phyloP scores from a whole-genome alignment of 2,113 vertebrate species.

The Oxyruncus cristatus region DNA sequence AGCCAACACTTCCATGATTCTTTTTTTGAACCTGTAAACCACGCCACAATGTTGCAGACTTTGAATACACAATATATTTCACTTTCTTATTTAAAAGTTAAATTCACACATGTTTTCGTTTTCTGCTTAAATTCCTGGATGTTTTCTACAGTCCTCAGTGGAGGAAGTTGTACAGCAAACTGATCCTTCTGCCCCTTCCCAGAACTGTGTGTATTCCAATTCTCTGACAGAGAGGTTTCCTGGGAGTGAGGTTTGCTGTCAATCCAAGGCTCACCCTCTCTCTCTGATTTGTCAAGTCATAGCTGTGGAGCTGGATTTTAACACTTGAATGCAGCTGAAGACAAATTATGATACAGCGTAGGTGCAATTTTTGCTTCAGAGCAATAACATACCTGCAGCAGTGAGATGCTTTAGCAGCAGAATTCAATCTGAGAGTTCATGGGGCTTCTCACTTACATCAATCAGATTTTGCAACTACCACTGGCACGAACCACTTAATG shows the following conservation, averaged over 20 bases:
- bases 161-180: background rate
- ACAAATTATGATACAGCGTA: accelerated
- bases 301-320: background rate
- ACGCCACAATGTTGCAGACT: background rate
- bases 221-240: background rate
- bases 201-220: background rate
- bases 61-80: background rate
- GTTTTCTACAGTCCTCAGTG: background rate
- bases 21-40: background rate
- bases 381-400: background rate
- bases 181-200: background rate
- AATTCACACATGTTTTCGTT: background rate
- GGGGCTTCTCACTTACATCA: background rate
- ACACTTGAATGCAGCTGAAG: background rate
- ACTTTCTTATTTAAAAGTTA: background rate
- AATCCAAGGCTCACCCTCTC: background rate
- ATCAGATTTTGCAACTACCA: background rate
- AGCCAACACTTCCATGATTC: background rate
- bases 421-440: background rate
- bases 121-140: background rate
- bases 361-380: background rate
- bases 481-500: background rate
- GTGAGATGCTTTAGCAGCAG: background rate
- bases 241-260: background rate
- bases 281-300: background rate